A percentile compares a stretch with the other conserved stretches of the same genome.
Evolutionary conservation across 2,797 vertebrate species (phyloP).

Genomic region (Phylloscopus collybita): DNA sequence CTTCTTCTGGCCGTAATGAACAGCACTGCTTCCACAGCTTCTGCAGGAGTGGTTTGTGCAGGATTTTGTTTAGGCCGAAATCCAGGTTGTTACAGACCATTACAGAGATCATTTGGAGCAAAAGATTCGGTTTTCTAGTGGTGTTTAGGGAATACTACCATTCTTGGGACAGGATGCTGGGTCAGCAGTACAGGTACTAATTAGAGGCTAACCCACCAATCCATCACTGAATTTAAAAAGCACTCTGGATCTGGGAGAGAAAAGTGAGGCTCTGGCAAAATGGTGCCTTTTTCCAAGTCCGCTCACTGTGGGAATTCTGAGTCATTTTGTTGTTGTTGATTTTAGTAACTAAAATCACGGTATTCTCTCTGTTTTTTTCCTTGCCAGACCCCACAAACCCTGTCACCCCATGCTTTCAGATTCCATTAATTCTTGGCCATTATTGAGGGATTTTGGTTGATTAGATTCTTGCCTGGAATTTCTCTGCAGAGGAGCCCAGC

Average conservation of each 20-base stretch:
- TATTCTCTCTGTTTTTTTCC: neutral
- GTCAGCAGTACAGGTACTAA: neutral
- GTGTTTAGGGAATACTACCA: neutral
- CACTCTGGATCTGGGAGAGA: neutral
- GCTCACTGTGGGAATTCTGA: neutral
- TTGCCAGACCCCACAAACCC: neutral
- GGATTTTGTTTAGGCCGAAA: constrained; percentile 1
- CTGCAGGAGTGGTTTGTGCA: neutral
- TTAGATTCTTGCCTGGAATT: constrained; percentile 35
- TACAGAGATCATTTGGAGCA: neutral
- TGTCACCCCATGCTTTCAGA: neutral
- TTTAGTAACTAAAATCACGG: constrained; percentile 24
- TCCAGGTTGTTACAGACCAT: neutral
- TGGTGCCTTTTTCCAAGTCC: neutral
- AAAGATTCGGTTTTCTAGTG: neutral
- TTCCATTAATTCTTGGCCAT: constrained; percentile 47
- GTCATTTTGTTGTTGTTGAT: constrained; percentile 13
- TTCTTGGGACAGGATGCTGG: neutral
- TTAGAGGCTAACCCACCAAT: neutral
- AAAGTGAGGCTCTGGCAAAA: neutral
- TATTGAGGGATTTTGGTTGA: neutral
- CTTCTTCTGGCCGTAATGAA: neutral
- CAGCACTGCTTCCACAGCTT: neutral
- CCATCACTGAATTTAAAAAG: neutral
- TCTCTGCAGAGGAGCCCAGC: neutral